Conservation (phyloP, 2,888 invertebrate genomes). For the Rhogogaster chlorosoma region DNA sequence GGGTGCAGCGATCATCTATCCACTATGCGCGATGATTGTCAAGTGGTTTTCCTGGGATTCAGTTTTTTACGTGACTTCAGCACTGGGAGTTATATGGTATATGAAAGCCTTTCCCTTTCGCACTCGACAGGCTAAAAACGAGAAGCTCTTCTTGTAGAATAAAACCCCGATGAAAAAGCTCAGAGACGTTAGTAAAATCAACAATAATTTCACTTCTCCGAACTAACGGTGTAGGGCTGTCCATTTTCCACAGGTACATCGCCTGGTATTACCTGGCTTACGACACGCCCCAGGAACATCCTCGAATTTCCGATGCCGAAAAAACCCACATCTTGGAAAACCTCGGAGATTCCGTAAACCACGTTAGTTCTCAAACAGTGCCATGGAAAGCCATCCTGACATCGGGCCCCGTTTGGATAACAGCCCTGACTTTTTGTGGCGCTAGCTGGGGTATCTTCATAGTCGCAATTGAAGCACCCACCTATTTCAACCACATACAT, state of each 20-base stretch:
- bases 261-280: slow-evolving; percentile 83
- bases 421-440: slow-evolving; percentile 83
- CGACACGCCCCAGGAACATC: no score
- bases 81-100: slow-evolving; percentile 77
- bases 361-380: no score
- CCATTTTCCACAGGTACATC: slow-evolving; percentile 65
- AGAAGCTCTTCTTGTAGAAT: neutral
- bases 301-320: no score
- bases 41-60: slow-evolving; percentile 85
- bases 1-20: slow-evolving; percentile 85
- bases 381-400: no score
- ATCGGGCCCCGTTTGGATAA: slow-evolving; percentile 82
- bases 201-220: neutral
- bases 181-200: no score
- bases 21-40: slow-evolving; percentile 85
- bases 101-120: no score
- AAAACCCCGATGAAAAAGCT: neutral
- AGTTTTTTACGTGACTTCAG: slow-evolving; percentile 84
- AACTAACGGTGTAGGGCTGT: neutral
- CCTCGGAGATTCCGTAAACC: no score
- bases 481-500: slow-evolving; percentile 85
- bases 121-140: neutral
- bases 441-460: slow-evolving; percentile 86
- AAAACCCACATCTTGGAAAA: no score
- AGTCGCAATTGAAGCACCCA: slow-evolving; percentile 86